Evolutionary conservation across 2,113 vertebrate species (phyloP).

Genomic region (Mormoops blainvillei): DNA sequence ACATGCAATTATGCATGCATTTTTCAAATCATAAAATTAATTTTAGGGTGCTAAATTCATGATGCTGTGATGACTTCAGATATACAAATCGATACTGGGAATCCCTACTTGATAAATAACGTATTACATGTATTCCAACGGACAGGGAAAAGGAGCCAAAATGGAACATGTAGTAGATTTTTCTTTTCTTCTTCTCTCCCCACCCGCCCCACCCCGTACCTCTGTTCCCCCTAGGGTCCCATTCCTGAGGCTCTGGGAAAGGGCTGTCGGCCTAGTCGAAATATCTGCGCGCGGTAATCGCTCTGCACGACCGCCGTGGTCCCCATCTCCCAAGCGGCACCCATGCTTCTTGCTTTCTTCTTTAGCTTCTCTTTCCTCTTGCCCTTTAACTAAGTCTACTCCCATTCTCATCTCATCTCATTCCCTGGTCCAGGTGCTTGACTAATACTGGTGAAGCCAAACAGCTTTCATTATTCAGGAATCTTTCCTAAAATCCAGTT

Average conservation of each 20-base stretch:
- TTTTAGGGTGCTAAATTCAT: not conserved
- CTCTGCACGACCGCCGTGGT: conserved; percentile 31
- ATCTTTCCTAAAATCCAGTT: not conserved
- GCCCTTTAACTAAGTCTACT: not conserved
- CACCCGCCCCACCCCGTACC: not conserved
- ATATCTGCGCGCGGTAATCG: conserved; percentile 50
- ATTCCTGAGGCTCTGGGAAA: conserved; percentile 37
- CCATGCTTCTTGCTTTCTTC: not conserved
- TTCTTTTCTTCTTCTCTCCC: not conserved
- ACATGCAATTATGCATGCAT: not conserved
- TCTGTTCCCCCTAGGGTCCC: conserved; percentile 25
- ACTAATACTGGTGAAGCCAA: not conserved
- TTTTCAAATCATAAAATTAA: conserved; percentile 22
- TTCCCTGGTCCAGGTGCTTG: not conserved
- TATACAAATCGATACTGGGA: not conserved
- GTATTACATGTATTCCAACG: not conserved
- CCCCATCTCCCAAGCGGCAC: conserved; percentile 34
- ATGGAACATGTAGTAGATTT: not conserved
- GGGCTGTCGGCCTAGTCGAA: conserved; percentile 46
- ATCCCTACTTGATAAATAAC: conserved; percentile 19
- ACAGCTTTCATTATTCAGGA: not conserved
- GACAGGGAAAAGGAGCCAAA: not conserved
- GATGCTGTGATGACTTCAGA: not conserved
- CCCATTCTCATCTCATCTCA: not conserved
- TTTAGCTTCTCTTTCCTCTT: conserved; percentile 34